Conservation (phyloP, 2,113 vertebrate genomes). For the Anseranas semipalmata region DNA sequence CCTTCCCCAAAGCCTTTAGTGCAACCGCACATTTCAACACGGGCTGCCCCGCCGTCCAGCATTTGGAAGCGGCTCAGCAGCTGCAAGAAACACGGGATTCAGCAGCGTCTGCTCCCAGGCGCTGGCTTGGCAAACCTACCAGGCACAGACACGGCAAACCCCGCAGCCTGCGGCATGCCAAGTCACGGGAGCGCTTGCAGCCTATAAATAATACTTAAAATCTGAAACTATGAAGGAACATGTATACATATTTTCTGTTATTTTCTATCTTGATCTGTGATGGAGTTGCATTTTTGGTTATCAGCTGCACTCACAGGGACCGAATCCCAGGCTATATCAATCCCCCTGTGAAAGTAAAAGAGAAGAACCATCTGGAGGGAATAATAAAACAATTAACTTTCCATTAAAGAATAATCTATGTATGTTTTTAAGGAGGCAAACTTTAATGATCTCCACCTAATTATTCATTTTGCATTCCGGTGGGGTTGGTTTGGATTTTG, state of each 20-base stretch:
- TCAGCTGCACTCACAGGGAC: neutral
- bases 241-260: neutral
- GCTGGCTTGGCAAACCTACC: neutral
- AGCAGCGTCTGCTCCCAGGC: neutral
- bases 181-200: neutral
- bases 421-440: constrained; percentile 77
- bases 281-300: constrained; percentile 8
- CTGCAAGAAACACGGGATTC: neutral
- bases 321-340: constrained; percentile 42
- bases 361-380: constrained; percentile 80
- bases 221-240: neutral
- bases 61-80: neutral
- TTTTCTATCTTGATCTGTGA: neutral
- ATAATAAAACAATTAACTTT: constrained; percentile 83
- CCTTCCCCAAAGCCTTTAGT: neutral
- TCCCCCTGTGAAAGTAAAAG: constrained; percentile 67
- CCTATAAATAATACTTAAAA: neutral
- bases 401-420: constrained; percentile 83
- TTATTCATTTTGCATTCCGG: constrained; percentile 45
- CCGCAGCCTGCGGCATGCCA: neutral
- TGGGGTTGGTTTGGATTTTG: neutral
- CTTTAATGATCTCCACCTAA: constrained; percentile 70
- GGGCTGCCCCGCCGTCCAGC: neutral
- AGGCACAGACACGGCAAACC: neutral
- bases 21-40: neutral